Base-by-base conservation (phyloP, 92 coral and sea anemone species). In the Virgularia gustaviana region DNA sequence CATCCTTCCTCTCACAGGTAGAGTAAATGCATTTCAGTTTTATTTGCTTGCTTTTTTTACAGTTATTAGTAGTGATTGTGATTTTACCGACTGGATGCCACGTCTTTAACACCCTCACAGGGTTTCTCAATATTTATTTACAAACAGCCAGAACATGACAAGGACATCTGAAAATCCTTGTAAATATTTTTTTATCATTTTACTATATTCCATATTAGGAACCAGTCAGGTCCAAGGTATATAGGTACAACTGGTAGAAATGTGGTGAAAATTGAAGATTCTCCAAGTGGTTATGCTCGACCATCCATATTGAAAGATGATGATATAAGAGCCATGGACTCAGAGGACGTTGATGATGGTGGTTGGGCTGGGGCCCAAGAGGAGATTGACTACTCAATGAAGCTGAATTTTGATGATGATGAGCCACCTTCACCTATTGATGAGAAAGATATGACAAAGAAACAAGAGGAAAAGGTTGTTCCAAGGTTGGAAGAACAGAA, bases 301-400 rank as follows among this genome's bases (percentile, higher is more conserved):
- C 90, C 96, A 18, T 63, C 90, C 15, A 81, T 94, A 19, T 83
- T 94, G 36, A 83, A 91, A 49, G 88, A 96, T 24, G 96, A 89
- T 65, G 99, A 94, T 65, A 94, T 94, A 53, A 91, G 90, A 70
- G 99, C 99, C 36, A 83, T 94, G 87, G 95, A 88, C 63, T 84
- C 85, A 64, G 99, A 94, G 36, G 99, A 94, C 57, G 94, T 84
- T 38, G 92, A 87, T 65, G 92, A 87, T 63, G 99, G 96, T 24
- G 99, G 99, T 16, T 94, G 99, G 99, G 99, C 99, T 49, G 96
- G 94, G 38, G 99, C 94, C 13, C 99, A 94, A 65, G 95, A 91
- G 27, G 99, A 94, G 76, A 96, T 94, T 18, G 99, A 94, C 54
- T 94, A 94, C 71, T 81, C 90, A 24, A 96, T 96, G 24, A 94